Evolutionary conservation across 2,797 vertebrate species (phyloP), one percentile per base, ranked within the genome.

Genomic region (Clarias laeviceps): DNA sequence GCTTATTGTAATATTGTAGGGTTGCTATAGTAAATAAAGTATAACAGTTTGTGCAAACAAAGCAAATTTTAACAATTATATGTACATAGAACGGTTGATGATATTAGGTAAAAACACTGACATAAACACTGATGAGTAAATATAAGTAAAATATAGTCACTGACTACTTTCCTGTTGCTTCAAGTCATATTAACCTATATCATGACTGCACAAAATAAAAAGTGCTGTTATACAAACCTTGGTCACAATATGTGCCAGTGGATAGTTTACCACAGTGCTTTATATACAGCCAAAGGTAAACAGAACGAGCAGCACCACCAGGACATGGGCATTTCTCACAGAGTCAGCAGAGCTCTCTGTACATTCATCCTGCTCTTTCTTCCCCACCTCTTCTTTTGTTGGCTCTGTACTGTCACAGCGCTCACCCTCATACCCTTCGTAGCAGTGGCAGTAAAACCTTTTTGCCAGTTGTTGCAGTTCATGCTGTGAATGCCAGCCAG

Each of bases 371-470:
- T 91, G 85, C 66, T 90, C 87, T 0, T 89, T 64, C 17, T 89
- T 83, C n/a, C 90, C 84, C 20, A 90, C 76, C 22, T 80, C 57
- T 4, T 86, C 84, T 37, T 32, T 82, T 5, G 93, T 91, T n/a
- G 88, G 80, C 87, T 94, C 93, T 74, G 92, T 88, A 88, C 90
- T 93, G 90, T 95, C 92, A 29, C 95, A 96, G 54, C 14, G 84
- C 34, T 94, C 81, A 37, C 95, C 95, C 78, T 90, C 82, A n/a
- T 95, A 95, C 20, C 94, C 94, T 87, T 95, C 92, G 32, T 96
- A 97, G 89, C 96, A 96, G 85, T 95, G 95, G 84, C 96, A 97
- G 80, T 84, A 91, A 82, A 97, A 96, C 86, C 90, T 93, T 80
- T 95, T 86, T 0, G 45, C 77, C 86, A 94, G 92, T 85, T 89